These are phyloP conservation scores for Lomographa bimaculata DNA, from an alignment of 2,888 invertebrate genomes.

Conservation along the genomic window DNA sequence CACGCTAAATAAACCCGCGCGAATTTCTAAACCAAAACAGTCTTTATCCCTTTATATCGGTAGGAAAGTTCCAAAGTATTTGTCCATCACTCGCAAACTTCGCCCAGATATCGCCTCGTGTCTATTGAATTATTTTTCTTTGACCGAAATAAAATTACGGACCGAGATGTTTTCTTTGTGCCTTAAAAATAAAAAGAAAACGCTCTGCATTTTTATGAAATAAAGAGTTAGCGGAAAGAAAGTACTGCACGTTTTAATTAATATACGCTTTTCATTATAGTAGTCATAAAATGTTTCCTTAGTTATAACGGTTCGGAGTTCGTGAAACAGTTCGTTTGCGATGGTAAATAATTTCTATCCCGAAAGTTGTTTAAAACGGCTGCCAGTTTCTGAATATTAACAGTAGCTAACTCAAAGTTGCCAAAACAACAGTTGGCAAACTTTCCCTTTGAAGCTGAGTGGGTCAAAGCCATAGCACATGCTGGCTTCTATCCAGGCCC, in stretches of 20 bases:
- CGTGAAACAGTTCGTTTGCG: conserved; percentile 6
- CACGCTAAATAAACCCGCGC: conserved; percentile 38
- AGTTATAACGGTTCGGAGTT: too few species aligned
- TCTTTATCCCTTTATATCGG: conserved; percentile 43
- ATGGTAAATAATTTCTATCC: conserved; percentile 13
- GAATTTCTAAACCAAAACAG: conserved; percentile 40
- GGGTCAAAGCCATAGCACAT: conserved; percentile 46
- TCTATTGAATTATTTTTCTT: conserved; percentile 34
- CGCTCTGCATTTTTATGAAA: conserved; percentile 19
- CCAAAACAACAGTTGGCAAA: conserved; percentile 26
- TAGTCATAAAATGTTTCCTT: neutral
- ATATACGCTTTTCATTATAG: conserved; percentile 1
- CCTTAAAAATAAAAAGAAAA: conserved; percentile 17
- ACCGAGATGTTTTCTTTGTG: conserved; percentile 24
- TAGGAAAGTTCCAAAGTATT: conserved; percentile 43
- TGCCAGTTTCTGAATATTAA: conserved; percentile 16
- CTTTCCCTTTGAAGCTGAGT: conserved; percentile 29
- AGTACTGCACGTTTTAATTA: conserved; percentile 16
- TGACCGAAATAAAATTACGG: conserved; percentile 28
- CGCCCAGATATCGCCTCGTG: conserved; percentile 35
- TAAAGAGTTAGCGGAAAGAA: conserved; percentile 11
- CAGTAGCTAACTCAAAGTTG: conserved; percentile 14
- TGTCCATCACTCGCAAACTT: conserved; percentile 41
- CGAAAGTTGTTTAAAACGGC: conserved; percentile 17
- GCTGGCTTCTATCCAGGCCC: conserved; percentile 47